Conservation (phyloP, 35 echinoderm and acorn worm genomes). For the Apostichopus californicus region DNA sequence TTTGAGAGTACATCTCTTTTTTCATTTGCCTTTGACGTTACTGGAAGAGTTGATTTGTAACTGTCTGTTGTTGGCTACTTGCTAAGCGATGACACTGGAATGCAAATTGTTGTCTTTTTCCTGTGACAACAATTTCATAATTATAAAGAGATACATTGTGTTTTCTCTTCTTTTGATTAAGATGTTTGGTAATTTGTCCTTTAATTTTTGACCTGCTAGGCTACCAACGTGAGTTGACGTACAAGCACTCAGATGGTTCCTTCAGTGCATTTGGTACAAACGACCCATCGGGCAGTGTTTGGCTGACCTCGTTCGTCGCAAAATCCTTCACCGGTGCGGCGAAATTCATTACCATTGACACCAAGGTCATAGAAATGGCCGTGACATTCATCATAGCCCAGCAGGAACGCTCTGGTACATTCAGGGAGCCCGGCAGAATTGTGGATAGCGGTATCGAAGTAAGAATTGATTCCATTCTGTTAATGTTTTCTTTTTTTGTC, state of each 20-base stretch:
- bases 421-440: slow-evolving; percentile 62
- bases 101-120: too few species aligned
- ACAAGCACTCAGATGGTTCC: slow-evolving; percentile 75
- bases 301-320: slow-evolving; percentile 94
- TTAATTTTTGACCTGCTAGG: slow-evolving; percentile 28
- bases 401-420: slow-evolving; percentile 61
- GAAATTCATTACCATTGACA: slow-evolving; percentile 76
- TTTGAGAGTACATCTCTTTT: background rate
- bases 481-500: background rate
- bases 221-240: slow-evolving; percentile 85
- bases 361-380: slow-evolving; percentile 34
- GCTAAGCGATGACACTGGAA: too few species aligned
- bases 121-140: too few species aligned
- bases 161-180: background rate
- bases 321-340: slow-evolving; percentile 77
- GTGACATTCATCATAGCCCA: slow-evolving; percentile 36
- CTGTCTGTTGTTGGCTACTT: too few species aligned
- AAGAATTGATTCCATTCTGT: background rate
- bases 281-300: slow-evolving; percentile 78
- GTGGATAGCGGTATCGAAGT: slow-evolving; percentile 11
- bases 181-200: background rate
- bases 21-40: background rate
- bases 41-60: too few species aligned
- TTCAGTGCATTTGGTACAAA: slow-evolving; percentile 92
- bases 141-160: too few species aligned